Evolutionary conservation across 2,888 invertebrate genomes (phyloP), one percentile per base, ranked within the genome.

Genomic region (Leptopilina drosophilae): DNA sequence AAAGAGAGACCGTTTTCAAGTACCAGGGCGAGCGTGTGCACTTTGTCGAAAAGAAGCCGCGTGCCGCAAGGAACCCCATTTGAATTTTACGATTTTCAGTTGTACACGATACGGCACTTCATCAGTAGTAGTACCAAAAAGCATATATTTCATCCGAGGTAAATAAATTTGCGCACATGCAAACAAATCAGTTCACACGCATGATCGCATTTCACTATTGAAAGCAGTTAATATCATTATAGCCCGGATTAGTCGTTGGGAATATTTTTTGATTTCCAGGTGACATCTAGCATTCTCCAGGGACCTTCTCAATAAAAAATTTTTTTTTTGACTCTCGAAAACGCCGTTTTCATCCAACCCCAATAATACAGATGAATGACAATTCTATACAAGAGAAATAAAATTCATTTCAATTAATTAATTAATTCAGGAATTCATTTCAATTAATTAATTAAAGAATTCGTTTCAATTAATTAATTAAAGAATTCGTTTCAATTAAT

Each of bases 151-250:
- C 8, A 56, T n/a, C n/a, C n/a, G 69, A 73, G 56, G 33, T 53
- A 73, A 73, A 73, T 56, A 73, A 73, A 56, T 53, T 56, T 73
- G 40, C n/a, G 53, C n/a, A 53, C 20, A 56, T 56, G 56, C 73
- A 73, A 73, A 73, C 73, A 73, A 49, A 73, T n/a, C n/a, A 73
- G 73, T 73, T 49, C 73, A 73, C 73, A 56, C 56, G 56, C 73
- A 56, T 73, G 73, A 73, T 56, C 33, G 73, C 73, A 73, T 56
- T n/a, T n/a, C 56, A 33, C 53, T 53, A 33, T 5, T 20, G 56
- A 40, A 33, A 11, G 2, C 49, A 12, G 56, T 26, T 73, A 56
- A 73, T 73, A 53, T 73, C 73, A 73, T 73, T 73, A 73, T 49
- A 53, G 14, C 20, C 20, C 26, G 20, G 65, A 65, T 65, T 46